Percentiles rank a stretch among this genome's conserved stretches.
Evolutionary conservation across 2,888 invertebrate species (phyloP).

Genomic region (Drosophila kambysellisi): DNA sequence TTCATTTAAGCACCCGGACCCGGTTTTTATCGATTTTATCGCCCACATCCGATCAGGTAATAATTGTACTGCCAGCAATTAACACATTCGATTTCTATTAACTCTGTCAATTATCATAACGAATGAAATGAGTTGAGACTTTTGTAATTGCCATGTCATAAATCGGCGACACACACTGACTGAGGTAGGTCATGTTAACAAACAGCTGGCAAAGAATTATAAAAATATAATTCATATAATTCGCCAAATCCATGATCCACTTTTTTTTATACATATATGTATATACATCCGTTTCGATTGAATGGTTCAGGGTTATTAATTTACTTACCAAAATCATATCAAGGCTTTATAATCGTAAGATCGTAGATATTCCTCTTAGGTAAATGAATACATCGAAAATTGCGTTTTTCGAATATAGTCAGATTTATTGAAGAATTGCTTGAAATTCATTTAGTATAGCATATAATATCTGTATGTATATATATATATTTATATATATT

Average conservation of each 20-base stretch:
- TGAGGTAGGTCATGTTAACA: constrained; percentile 77
- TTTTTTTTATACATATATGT: not conserved
- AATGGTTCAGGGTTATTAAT: not conserved
- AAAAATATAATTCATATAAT: not conserved
- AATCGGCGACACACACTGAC: constrained; percentile 53
- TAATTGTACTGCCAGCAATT: constrained; percentile 54
- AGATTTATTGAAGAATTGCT: constrained; percentile 56
- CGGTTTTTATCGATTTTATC: constrained; percentile 44
- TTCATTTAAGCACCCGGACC: constrained; percentile 27
- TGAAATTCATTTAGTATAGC: constrained; percentile 9
- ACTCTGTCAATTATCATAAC: constrained; percentile 71
- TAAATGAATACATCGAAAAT: not conserved
- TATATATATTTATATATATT: constrained; percentile 2
- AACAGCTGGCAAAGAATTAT: constrained; percentile 54
- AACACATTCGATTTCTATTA: constrained; percentile 78
- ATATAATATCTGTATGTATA: constrained; percentile 2
- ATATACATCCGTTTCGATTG: not conserved
- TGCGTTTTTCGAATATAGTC: constrained; percentile 21
- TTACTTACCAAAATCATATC: not conserved
- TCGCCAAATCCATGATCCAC: not conserved
- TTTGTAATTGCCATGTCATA: constrained; percentile 68
- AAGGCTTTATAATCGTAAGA: not conserved
- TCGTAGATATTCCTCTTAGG: not conserved
- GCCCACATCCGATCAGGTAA: constrained; percentile 68
- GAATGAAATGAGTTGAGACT: constrained; percentile 14